Percentiles rank a stretch among this genome's conserved stretches.
These are phyloP conservation scores for Arothron firmamentum DNA, from an alignment of 2,113 vertebrate genomes.

Conservation along the genomic window DNA sequence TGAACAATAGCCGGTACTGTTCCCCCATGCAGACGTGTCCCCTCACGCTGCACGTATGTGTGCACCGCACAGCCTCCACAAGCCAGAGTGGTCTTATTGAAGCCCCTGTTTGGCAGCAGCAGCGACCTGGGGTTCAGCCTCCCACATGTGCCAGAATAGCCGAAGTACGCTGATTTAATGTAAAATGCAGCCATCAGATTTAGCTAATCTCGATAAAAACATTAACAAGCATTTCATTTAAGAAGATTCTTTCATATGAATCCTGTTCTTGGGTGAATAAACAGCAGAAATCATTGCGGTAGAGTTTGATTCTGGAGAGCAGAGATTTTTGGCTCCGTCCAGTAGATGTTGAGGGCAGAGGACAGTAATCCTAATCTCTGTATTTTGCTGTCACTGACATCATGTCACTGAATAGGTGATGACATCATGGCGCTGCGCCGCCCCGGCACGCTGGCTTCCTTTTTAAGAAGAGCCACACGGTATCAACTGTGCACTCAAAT, in stretches of 20 bases:
- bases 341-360: constrained; percentile 48
- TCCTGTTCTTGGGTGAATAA: background rate
- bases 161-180: too few species aligned
- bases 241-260: too few species aligned
- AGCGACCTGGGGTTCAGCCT: too few species aligned
- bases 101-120: too few species aligned
- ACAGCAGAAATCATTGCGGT: constrained; percentile 1
- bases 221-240: too few species aligned
- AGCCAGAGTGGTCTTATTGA: too few species aligned
- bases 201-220: too few species aligned
- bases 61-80: too few species aligned
- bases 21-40: constrained; percentile 15
- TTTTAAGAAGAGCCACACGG: background rate
- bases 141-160: too few species aligned
- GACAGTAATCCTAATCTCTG: constrained; percentile 68
- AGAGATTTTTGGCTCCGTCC: constrained; percentile 29
- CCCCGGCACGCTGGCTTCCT: constrained; percentile 13
- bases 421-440: constrained; percentile 42
- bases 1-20: constrained; percentile 29
- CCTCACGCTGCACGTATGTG: too few species aligned
- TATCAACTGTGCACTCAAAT: background rate
- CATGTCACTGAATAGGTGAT: constrained; percentile 37
- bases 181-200: too few species aligned
- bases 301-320: constrained; percentile 6
- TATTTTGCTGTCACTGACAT: constrained; percentile 52